Conservation (phyloP, 2,113 vertebrate species). For the Leptocoma aspasia region DNA sequence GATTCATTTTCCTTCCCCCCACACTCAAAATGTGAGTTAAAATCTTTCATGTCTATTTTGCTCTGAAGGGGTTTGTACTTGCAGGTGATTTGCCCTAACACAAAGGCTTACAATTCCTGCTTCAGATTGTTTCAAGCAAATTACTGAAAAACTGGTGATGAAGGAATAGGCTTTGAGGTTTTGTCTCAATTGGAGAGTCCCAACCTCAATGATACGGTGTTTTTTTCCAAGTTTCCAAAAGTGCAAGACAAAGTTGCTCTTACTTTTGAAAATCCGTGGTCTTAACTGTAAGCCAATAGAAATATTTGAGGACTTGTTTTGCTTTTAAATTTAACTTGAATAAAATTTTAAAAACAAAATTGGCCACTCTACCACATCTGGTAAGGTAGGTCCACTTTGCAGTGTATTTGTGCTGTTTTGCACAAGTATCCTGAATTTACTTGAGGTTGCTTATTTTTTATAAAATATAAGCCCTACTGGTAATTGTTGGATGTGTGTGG, state of each 20-base stretch:
- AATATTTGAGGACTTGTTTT: background rate
- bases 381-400: background rate
- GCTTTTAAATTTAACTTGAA: conserved; percentile 8
- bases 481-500: background rate
- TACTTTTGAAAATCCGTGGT: conserved; percentile 20
- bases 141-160: background rate
- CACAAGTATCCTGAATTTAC: conserved; percentile 14
- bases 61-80: background rate
- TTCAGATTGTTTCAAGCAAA: background rate
- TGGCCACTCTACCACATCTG: background rate
- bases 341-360: background rate
- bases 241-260: background rate
- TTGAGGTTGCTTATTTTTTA: conserved; percentile 50
- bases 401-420: conserved; percentile 18
- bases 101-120: background rate
- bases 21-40: background rate
- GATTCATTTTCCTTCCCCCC: background rate
- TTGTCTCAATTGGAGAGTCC: conserved; percentile 15
- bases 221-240: conserved; percentile 13
- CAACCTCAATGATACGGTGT: background rate
- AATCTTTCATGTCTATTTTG: background rate
- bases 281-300: background rate
- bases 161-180: background rate
- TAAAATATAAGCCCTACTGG: background rate
- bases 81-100: background rate